Evolutionary conservation across 2,113 vertebrate species (phyloP), one percentile per base, ranked within the genome.

Genomic region (Marmota monax): DNA sequence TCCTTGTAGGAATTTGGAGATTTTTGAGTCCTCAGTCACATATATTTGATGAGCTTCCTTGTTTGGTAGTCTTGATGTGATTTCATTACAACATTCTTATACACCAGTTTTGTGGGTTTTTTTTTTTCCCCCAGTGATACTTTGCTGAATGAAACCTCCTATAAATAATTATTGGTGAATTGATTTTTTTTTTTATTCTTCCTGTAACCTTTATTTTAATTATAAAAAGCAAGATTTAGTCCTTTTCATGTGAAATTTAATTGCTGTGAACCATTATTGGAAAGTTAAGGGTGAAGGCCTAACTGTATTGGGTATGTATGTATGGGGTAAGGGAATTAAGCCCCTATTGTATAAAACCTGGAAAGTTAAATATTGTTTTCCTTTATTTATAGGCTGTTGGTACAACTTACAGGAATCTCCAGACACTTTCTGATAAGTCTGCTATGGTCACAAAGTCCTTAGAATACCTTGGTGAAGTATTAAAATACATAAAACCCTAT

Each of bases 401-500:
- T 93, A 94, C 95, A 96, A 98, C 98, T 92, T 99, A 99, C 70
- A 93, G 98, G 77, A 98, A 98, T 88, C 98, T 99, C 96, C 99
- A 99, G 95, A 98, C 98, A n/a, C 96, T 99, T 90, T 79, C 99
- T 74, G 99, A 99, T 97, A 99, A 99, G 96, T 99, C 99, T 90
- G 98, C 98, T 95, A 99, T 99, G 99, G 99, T 99, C 76, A 98
- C 98, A 97, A 99, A 99, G 98, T 98, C 99, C 61, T 98, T 99
- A 97, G 99, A 99, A 95, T 99, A 99, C 96, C 98, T 99, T 34
- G 99, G 99, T 94, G 99, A 99, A 96, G 98, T 99, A 88, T 96
- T 99, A 96, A 99, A 99, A 97, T 99, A 99, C 9, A 99, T 99
- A 76, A 99, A 99, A 97, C 99, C 99, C 5, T 99, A 99, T 84